A percentile compares a stretch with the other conserved stretches of the same genome.
phyloP scores from a whole-genome alignment of 2,888 invertebrate genomes.

The Watsonalla cultraria region DNA sequence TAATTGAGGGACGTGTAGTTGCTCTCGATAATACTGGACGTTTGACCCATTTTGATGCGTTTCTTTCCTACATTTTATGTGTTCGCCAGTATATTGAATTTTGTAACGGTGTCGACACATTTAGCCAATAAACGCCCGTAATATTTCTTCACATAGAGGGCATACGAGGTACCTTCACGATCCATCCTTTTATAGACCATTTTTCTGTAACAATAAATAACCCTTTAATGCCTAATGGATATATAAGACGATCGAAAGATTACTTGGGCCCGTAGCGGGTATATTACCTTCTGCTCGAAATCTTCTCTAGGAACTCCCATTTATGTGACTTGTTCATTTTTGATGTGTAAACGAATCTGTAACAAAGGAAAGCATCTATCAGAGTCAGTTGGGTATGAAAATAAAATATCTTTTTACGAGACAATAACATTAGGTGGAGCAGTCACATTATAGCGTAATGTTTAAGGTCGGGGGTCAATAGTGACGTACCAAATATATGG shows the following conservation, averaged over 20 bases:
- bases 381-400: slow-evolving; percentile 24
- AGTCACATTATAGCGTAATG: slow-evolving; percentile 9
- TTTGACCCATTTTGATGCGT: slow-evolving; percentile 60
- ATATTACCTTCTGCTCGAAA: slow-evolving; percentile 47
- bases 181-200: slow-evolving; percentile 45
- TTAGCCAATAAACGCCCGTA: slow-evolving; percentile 27
- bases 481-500: slow-evolving; percentile 1
- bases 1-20: slow-evolving; percentile 56
- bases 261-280: slow-evolving; percentile 14
- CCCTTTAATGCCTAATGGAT: slow-evolving; percentile 23
- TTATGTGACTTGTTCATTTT: slow-evolving; percentile 56
- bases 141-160: slow-evolving; percentile 34
- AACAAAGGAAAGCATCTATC: slow-evolving; percentile 47
- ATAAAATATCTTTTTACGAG: slow-evolving; percentile 19
- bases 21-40: slow-evolving; percentile 47
- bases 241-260: slow-evolving; percentile 14
- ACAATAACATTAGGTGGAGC: slow-evolving; percentile 2
- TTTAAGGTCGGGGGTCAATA: not conserved
- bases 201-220: slow-evolving; percentile 58
- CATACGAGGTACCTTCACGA: slow-evolving; percentile 31
- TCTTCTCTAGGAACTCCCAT: slow-evolving; percentile 49
- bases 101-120: slow-evolving; percentile 28
- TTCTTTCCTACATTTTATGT: slow-evolving; percentile 55
- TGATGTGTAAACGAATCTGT: slow-evolving; percentile 44
- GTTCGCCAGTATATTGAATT: slow-evolving; percentile 25